Evolutionary conservation across 2,888 invertebrate genomes (phyloP).

Genomic region (Tiliacea citrago): DNA sequence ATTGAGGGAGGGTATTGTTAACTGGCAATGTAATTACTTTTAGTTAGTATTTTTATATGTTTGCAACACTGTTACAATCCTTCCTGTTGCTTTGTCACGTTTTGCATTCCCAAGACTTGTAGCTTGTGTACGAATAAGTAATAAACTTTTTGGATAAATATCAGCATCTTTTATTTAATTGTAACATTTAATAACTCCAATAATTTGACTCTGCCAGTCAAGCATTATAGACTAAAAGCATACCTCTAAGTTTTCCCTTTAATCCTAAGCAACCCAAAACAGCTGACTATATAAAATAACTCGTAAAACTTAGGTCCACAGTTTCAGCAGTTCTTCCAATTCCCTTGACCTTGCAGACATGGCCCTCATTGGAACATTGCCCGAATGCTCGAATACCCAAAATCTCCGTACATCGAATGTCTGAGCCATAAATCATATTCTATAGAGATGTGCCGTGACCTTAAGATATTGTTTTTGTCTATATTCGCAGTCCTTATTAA

Average conservation of each 20-base stretch:
- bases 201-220: neutral
- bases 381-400: slow-evolving; percentile 64
- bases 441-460: slow-evolving; percentile 52
- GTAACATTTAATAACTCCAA: neutral
- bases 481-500: slow-evolving; percentile 51
- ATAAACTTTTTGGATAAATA: no score
- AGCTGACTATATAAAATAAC: slow-evolving; percentile 1
- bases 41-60: no score
- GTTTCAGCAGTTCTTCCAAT: slow-evolving; percentile 1
- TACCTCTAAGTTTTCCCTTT: neutral
- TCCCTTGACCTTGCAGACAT: slow-evolving; percentile 47
- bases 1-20: no score
- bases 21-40: no score
- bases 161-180: no score
- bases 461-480: slow-evolving; percentile 61
- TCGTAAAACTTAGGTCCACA: slow-evolving; percentile 24
- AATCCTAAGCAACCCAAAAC: neutral
- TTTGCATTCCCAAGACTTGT: no score
- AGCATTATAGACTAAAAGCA: neutral
- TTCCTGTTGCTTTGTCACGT: no score
- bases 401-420: slow-evolving; percentile 40
- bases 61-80: no score
- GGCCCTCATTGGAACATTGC: slow-evolving; percentile 57
- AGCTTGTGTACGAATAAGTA: no score
- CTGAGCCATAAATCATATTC: slow-evolving; percentile 56